phyloP scores from a whole-genome alignment of 2,888 invertebrate genomes.

The Drosophila rubida region DNA sequence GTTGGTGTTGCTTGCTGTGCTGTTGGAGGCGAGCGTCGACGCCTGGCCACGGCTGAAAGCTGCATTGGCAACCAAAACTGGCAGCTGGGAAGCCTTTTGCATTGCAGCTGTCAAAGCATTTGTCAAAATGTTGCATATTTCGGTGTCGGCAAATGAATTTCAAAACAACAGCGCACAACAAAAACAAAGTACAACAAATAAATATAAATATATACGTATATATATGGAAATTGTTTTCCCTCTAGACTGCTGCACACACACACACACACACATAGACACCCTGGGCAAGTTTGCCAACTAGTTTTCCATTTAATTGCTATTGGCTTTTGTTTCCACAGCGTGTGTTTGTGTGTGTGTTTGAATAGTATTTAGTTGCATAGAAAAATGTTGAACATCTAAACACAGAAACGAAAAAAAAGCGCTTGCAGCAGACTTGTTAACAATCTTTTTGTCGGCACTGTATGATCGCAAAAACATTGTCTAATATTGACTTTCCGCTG shows the following conservation, averaged over 20 bases:
- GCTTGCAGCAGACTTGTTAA: slow-evolving; percentile 1
- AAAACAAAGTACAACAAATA: neutral
- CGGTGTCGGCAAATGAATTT: slow-evolving; percentile 70
- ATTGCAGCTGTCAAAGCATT: slow-evolving; percentile 76
- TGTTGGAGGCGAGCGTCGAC: neutral
- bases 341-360: slow-evolving; percentile 26
- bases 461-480: slow-evolving; percentile 9
- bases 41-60: slow-evolving; percentile 5
- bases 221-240: slow-evolving; percentile 46
- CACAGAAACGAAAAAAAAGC: neutral
- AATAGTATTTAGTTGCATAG: slow-evolving; percentile 41
- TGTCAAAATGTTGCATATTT: slow-evolving; percentile 78
- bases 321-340: slow-evolving; percentile 31
- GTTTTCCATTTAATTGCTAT: slow-evolving; percentile 60
- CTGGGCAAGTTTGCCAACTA: slow-evolving; percentile 40
- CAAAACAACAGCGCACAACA: slow-evolving; percentile 36
- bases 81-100: slow-evolving; percentile 32
- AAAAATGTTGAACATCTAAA: slow-evolving; percentile 34
- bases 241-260: slow-evolving; percentile 17
- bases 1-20: neutral
- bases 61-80: slow-evolving; percentile 11
- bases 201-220: neutral
- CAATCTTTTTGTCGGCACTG: slow-evolving; percentile 8
- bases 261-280: slow-evolving; percentile 2
- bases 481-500: slow-evolving; percentile 12